Base-by-base conservation (phyloP, 2,888 invertebrate species). In the Acanthosepion pharaonis region DNA sequence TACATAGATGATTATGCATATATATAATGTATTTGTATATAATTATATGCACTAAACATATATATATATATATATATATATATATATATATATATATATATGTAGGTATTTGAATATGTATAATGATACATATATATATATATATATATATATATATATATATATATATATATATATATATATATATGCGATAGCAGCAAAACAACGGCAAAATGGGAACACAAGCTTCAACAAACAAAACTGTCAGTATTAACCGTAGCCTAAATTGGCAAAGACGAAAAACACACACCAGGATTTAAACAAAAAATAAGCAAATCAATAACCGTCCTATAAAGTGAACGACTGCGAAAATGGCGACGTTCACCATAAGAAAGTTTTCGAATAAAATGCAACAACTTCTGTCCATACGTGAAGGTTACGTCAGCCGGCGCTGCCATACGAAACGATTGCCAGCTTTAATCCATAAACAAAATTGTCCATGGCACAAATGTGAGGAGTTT, bases 261-360 rank as follows among this genome's bases (percentile, higher is more conserved):
- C 78, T 78, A 78, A 78, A 78, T 78, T 78, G 78, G 78, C n/a
- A 78, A 33, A n/a, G n/a, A 78, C n/a, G n/a, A 33, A 78, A 78
- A 8, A 51, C 51, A 78, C n/a, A 78, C n/a, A 78, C 78, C n/a
- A 78, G 78, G 18, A n/a, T 33, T 78, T 78, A n/a, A 33, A n/a
- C n/a, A 78, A 78, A 33, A 78, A n/a, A n/a, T 15, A 78, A 78
- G 33, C 33, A n/a, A 78, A 78, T 78, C 78, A 78, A 78, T 78
- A 78, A 78, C 9, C n/a, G 78, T 78, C 78, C 78, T 15, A 78
- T n/a, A 78, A 78, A 78, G 78, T 78, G n/a, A 78, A 78, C 78
- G 78, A n/a, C 18, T 78, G 78, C n/a, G 78, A 78, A 78, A 78
- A 78, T 78, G 78, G 78, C 78, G 78, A n/a, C 78, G n/a, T 18